Conservation (phyloP, 2,888 invertebrate genomes). For the Sabellastarte sp. region DNA sequence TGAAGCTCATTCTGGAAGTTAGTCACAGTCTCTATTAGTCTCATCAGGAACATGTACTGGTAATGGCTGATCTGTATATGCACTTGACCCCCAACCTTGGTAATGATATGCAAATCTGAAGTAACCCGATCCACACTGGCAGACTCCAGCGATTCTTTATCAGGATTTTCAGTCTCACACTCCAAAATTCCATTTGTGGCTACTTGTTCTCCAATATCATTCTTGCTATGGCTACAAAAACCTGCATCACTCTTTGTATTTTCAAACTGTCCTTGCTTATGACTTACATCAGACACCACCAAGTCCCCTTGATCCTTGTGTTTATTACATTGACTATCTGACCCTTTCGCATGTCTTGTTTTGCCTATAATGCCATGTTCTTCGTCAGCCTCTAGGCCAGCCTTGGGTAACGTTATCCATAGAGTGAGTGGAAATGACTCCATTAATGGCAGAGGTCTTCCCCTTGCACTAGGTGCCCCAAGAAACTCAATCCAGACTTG, state of each 20-base stretch:
- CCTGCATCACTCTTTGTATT: not conserved
- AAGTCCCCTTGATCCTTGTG: not conserved
- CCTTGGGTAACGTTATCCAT: constrained; percentile 68
- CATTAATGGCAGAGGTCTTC: constrained; percentile 59
- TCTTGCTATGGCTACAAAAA: too few relatives aligned
- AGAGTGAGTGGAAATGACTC: constrained; percentile 69
- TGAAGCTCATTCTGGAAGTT: constrained; percentile 42
- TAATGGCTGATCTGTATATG: constrained; percentile 91
- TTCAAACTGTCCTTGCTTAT: too few relatives aligned
- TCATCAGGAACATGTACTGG: constrained; percentile 83
- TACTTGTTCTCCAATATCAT: too few relatives aligned
- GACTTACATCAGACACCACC: not conserved
- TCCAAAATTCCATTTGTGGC: not conserved
- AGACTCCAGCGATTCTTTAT: not conserved
- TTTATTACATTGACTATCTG: not conserved
- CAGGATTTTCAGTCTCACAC: too few relatives aligned
- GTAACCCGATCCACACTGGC: not conserved
- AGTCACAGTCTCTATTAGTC: constrained; percentile 75
- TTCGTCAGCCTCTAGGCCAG: not conserved
- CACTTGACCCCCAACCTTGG: constrained; percentile 79
- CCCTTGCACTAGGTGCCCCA: constrained; percentile 71
- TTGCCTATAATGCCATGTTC: not conserved
- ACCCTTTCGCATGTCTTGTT: too few relatives aligned
- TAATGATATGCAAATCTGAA: constrained; percentile 73
- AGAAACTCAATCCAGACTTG: constrained; percentile 92